Conservation (phyloP, 2,113 vertebrate genomes). For the Hemichromis elongatus region DNA sequence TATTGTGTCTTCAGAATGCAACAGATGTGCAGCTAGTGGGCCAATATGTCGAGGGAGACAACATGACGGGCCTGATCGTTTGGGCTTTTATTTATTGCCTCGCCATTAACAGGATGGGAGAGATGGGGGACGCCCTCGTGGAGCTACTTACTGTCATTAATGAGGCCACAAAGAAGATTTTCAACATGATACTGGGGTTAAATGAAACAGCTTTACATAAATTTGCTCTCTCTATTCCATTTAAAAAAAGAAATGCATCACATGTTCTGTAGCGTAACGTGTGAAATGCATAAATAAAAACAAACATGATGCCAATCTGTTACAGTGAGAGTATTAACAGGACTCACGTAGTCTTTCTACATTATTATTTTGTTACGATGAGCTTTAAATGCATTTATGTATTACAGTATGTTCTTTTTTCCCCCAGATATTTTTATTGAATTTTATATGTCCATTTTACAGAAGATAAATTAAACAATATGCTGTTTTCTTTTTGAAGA, state of each 20-base stretch:
- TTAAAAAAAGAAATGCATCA: neutral
- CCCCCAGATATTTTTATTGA: no score
- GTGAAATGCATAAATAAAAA: neutral
- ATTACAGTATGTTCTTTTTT: neutral
- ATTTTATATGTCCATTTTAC: no score
- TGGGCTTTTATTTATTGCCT: neutral
- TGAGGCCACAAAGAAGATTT: neutral
- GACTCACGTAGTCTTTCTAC: neutral
- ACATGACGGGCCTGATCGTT: neutral
- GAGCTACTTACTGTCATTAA: neutral
- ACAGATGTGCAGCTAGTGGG: neutral
- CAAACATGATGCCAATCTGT: neutral
- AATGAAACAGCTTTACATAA: neutral
- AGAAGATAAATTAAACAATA: no score
- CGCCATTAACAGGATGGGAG: neutral
- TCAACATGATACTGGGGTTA: neutral
- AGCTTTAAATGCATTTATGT: neutral
- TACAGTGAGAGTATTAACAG: neutral
- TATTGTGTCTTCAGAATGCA: neutral
- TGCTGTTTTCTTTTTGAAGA: no score
- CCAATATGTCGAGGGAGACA: neutral
- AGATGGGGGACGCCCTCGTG: accelerated
- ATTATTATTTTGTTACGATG: neutral
- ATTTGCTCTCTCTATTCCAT: neutral
- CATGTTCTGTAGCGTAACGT: neutral